Evolutionary conservation across 1,140 invertebrate species (phyloP).

Genomic region (Copidosoma floridanum): DNA sequence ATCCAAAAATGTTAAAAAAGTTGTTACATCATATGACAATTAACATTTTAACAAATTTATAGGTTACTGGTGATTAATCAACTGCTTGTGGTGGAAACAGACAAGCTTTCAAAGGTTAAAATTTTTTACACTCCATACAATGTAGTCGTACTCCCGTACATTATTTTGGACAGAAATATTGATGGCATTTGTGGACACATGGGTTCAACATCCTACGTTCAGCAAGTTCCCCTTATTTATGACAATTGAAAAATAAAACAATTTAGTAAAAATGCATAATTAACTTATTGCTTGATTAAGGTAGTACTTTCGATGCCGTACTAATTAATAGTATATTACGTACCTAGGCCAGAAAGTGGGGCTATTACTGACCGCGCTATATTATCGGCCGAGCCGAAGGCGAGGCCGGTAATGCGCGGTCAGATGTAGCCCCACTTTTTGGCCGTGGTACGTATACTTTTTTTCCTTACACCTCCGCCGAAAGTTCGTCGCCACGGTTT

Average conservation of each 20-base stretch:
- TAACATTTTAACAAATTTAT: slow-evolving; percentile 4
- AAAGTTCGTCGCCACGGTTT: no score
- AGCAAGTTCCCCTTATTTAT: background rate
- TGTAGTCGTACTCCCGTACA: slow-evolving; percentile 9
- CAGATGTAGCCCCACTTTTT: no score
- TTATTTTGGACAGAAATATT: background rate
- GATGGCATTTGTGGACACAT: slow-evolving; percentile 18
- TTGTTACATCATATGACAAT: background rate
- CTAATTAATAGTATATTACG: no score
- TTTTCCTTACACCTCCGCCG: no score
- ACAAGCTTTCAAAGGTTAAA: background rate
- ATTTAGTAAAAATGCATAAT: no score
- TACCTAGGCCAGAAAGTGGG: no score
- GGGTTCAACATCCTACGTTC: background rate
- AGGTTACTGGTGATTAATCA: background rate
- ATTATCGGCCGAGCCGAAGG: no score
- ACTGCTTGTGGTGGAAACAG: background rate
- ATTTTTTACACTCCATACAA: slow-evolving; percentile 12
- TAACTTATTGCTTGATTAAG: no score
- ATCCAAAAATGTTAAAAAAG: slow-evolving; percentile 1
- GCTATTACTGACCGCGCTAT: no score
- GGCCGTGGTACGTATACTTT: no score
- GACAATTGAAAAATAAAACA: background rate
- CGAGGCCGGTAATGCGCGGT: no score
- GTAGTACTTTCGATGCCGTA: no score